A percentile compares a stretch with the other conserved stretches of the same genome.
These are phyloP conservation scores for Yponomeuta evonymella DNA, from an alignment of 2,888 invertebrate genomes.

Conservation along the genomic window DNA sequence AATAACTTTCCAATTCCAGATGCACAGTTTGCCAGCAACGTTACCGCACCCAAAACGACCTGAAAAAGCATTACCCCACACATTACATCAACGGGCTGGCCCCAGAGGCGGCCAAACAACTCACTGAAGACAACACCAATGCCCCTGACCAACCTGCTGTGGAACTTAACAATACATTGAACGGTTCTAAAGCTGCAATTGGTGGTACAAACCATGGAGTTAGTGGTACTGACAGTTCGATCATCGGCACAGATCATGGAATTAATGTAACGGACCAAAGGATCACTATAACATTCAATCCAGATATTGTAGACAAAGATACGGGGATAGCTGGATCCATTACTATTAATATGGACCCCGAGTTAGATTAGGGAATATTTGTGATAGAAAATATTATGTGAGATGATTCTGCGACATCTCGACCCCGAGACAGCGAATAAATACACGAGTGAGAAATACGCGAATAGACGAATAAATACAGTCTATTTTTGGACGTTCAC, in stretches of 20 bases:
- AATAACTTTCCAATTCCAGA: conserved; percentile 35
- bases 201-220: too few relatives aligned
- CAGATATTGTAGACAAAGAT: conserved; percentile 5
- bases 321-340: conserved; percentile 11
- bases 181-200: too few relatives aligned
- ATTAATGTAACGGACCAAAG: background rate
- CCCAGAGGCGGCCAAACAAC: background rate
- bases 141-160: background rate
- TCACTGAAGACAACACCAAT: background rate
- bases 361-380: background rate
- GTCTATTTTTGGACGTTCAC: too few relatives aligned
- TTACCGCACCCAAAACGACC: conserved; percentile 57
- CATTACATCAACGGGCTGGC: conserved; percentile 41
- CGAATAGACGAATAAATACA: too few relatives aligned
- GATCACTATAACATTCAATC: conserved; percentile 15
- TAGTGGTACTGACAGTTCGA: background rate
- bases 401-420: too few relatives aligned
- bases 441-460: too few relatives aligned
- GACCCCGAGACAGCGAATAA: too few relatives aligned
- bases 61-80: conserved; percentile 62
- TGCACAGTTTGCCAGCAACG: conserved; percentile 58
- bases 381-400: background rate
- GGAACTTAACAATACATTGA: too few relatives aligned
- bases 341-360: conserved; percentile 6
- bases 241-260: background rate